phyloP scores from a whole-genome alignment of 2,888 invertebrate genomes.

The Drosophila affinis region DNA sequence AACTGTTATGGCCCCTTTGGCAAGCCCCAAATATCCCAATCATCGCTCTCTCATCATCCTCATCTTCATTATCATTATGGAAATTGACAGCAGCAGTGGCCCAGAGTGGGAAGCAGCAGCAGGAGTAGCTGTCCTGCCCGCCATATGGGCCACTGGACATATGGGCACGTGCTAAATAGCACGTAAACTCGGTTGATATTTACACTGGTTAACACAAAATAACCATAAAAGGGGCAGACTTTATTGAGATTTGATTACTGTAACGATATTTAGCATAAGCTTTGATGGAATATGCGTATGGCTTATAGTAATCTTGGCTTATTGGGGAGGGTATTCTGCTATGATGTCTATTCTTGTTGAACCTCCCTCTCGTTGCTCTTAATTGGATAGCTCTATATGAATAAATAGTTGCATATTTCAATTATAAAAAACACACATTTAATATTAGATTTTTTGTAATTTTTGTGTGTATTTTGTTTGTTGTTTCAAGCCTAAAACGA shows the following conservation, averaged over 20 bases:
- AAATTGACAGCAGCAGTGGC: conserved; percentile 13
- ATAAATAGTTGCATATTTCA: too few species aligned
- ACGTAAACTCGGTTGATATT: conserved; percentile 25
- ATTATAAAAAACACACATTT: too few species aligned
- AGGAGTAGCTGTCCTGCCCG: background rate
- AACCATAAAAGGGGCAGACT: background rate
- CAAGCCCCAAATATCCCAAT: conserved; percentile 23
- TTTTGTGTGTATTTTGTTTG: too few species aligned
- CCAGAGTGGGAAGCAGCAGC: background rate
- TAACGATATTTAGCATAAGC: too few species aligned
- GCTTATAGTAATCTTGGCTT: too few species aligned
- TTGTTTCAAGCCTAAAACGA: too few species aligned
- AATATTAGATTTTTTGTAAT: too few species aligned
- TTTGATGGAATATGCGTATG: too few species aligned
- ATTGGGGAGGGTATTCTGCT: too few species aligned
- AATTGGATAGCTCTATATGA: too few species aligned
- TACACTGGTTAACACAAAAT: conserved; percentile 21
- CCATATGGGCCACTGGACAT: conserved; percentile 10
- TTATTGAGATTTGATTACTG: background rate
- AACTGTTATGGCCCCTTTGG: conserved; percentile 43
- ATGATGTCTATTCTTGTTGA: too few species aligned
- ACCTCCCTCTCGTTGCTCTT: too few species aligned
- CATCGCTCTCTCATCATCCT: conserved; percentile 29
- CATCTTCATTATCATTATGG: conserved; percentile 42
- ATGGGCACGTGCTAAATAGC: conserved; percentile 35